These are phyloP conservation scores for Anoplopoma fimbria DNA, from an alignment of 2,113 vertebrate genomes.

Conservation along the genomic window DNA sequence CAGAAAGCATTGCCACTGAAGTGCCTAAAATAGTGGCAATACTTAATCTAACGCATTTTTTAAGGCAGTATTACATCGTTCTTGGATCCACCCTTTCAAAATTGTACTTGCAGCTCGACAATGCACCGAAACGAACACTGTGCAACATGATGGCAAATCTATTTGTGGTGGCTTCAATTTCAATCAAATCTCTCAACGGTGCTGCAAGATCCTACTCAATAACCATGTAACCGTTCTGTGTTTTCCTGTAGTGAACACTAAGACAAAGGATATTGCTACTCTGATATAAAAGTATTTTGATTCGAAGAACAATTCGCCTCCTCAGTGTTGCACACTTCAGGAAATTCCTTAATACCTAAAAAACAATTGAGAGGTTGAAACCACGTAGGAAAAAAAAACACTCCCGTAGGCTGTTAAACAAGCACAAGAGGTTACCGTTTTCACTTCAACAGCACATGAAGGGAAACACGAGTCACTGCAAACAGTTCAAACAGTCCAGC, in stretches of 20 bases:
- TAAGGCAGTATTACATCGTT: constrained; percentile 80
- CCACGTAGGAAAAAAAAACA: constrained; percentile 16
- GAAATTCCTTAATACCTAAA: constrained; percentile 20
- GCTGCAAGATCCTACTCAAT: constrained; percentile 62
- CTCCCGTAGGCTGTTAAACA: constrained; percentile 38
- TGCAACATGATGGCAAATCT: constrained; percentile 73
- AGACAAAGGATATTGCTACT: constrained; percentile 79
- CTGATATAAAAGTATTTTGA: constrained; percentile 62
- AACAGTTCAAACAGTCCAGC: constrained; percentile 59
- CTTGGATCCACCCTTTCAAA: constrained; percentile 44
- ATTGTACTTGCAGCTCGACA: constrained; percentile 50
- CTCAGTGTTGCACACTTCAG: constrained; percentile 52
- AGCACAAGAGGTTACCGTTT: constrained; percentile 43
- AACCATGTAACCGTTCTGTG: constrained; percentile 30
- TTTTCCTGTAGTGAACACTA: constrained; percentile 62
- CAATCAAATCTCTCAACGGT: constrained; percentile 72
- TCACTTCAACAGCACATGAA: constrained; percentile 57
- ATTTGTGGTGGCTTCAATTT: constrained; percentile 61
- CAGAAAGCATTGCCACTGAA: constrained; percentile 63
- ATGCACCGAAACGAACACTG: constrained; percentile 44
- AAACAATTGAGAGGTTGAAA: constrained; percentile 18
- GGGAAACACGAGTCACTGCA: constrained; percentile 60
- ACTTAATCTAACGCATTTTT: constrained; percentile 68
- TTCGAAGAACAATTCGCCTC: constrained; percentile 43
- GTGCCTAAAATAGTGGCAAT: constrained; percentile 71